A percentile compares a stretch with the other conserved stretches of the same genome.
phyloP scores from a whole-genome alignment of 1,140 invertebrate species.

The Drosophila rhopaloa region DNA sequence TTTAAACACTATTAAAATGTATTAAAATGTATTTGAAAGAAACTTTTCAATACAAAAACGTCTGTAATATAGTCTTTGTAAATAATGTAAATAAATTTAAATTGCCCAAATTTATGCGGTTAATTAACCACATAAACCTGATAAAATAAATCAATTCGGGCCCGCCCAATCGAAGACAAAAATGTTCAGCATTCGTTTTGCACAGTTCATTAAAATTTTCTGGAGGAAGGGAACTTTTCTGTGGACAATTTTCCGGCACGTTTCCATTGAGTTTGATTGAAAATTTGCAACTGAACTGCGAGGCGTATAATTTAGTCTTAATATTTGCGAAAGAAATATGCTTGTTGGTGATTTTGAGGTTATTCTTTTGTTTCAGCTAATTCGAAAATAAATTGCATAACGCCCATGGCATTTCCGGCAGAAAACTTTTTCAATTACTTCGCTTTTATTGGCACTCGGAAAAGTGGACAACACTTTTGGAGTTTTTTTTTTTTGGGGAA shows the following conservation, averaged over 20 bases:
- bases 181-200: neutral
- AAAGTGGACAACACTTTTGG: conserved; percentile 20
- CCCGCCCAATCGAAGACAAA: conserved; percentile 12
- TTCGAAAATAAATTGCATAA: conserved; percentile 29
- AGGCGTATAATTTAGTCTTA: conserved; percentile 42
- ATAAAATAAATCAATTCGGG: conserved; percentile 14
- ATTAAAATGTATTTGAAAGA: too few species aligned
- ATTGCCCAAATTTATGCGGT: conserved; percentile 12
- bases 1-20: too few species aligned
- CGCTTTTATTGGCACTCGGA: conserved; percentile 36
- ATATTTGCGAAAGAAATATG: conserved; percentile 17
- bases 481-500: neutral
- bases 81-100: conserved; percentile 5
- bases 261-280: conserved; percentile 43
- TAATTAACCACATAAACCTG: conserved; percentile 19
- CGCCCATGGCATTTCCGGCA: conserved; percentile 14
- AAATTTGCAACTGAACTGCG: conserved; percentile 31
- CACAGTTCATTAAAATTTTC: conserved; percentile 34
- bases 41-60: too few species aligned
- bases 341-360: neutral
- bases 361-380: neutral
- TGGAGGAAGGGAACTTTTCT: conserved; percentile 2
- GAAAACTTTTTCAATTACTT: conserved; percentile 55
- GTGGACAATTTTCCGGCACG: conserved; percentile 41
- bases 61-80: neutral